A percentile compares a stretch with the other conserved stretches of the same genome.
Evolutionary conservation across 1,140 invertebrate species (phyloP).

Genomic region (Lethrus apterus): DNA sequence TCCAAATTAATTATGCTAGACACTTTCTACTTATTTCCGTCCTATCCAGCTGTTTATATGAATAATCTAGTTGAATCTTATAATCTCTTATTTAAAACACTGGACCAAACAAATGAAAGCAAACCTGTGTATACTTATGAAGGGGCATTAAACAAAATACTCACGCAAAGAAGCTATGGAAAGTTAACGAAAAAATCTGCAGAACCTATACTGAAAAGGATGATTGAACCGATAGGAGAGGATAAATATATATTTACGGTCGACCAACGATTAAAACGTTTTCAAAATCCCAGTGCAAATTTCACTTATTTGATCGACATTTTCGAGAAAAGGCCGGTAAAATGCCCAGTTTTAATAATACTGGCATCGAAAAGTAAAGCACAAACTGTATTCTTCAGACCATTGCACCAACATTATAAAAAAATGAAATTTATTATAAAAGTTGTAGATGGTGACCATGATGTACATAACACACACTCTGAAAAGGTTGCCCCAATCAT

Average conservation of each 20-base stretch:
- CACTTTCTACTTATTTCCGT: conserved; percentile 35
- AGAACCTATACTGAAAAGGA: conserved; percentile 44
- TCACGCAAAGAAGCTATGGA: conserved; percentile 32
- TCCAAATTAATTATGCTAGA: conserved; percentile 49
- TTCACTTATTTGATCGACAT: conserved; percentile 31
- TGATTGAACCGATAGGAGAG: conserved; percentile 36
- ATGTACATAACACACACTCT: conserved; percentile 55
- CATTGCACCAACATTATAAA: conserved; percentile 24
- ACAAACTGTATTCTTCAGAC: conserved; percentile 10
- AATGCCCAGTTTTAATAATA: conserved; percentile 37
- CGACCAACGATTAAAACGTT: conserved; percentile 28
- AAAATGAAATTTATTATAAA: conserved; percentile 29
- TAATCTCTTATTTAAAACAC: conserved; percentile 29
- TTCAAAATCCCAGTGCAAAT: conserved; percentile 21
- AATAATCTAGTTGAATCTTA: conserved; percentile 29
- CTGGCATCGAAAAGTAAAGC: conserved; percentile 19
- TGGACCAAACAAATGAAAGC: conserved; percentile 29
- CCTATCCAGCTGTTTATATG: conserved; percentile 29
- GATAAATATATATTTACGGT: conserved; percentile 34
- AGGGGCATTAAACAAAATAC: conserved; percentile 44
- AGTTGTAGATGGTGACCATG: conserved; percentile 52
- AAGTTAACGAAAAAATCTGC: conserved; percentile 42
- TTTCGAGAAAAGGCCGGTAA: conserved; percentile 22
- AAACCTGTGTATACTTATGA: conserved; percentile 43
- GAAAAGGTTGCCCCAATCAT: conserved; percentile 44